Conservation (phyloP, 2,888 invertebrate species). For the Sarcophaga carnaria region DNA sequence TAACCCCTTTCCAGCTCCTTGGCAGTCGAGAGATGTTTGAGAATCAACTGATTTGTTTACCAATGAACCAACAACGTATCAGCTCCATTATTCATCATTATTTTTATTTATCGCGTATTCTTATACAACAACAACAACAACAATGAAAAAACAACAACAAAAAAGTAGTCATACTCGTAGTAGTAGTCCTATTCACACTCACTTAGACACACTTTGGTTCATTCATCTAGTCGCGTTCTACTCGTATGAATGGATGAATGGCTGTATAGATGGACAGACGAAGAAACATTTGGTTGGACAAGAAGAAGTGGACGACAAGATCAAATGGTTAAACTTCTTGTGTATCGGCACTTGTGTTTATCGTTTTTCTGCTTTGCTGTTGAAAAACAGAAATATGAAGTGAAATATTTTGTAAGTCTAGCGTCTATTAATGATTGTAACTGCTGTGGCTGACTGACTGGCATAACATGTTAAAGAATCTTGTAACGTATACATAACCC, state of each 20-base stretch:
- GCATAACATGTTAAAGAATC: not conserved
- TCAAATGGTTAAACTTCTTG: conserved; percentile 1
- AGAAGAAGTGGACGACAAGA: not conserved
- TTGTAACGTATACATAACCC: conserved; percentile 4
- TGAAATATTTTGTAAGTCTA: conserved; percentile 12
- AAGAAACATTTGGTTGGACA: not conserved
- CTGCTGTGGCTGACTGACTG: conserved; percentile 12
- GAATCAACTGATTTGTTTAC: conserved; percentile 58
- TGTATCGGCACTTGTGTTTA: not conserved
- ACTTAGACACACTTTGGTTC: not conserved
- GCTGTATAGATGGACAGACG: not conserved
- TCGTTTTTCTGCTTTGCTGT: not conserved
- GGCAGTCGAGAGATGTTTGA: not conserved
- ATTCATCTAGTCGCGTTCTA: not conserved
- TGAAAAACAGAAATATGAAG: not conserved
- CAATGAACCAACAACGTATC: conserved; percentile 39
- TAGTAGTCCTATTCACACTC: not conserved
- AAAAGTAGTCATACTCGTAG: not conserved
- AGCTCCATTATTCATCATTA: conserved; percentile 64
- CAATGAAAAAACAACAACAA: not conserved
- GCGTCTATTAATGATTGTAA: conserved; percentile 50
- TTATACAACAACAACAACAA: not conserved
- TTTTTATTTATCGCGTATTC: conserved; percentile 48
- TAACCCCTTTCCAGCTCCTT: conserved; percentile 16
- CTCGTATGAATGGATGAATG: not conserved